These are phyloP conservation scores for Coturnix japonica DNA, from an alignment of 2,113 vertebrate species.

Conservation along the genomic window DNA sequence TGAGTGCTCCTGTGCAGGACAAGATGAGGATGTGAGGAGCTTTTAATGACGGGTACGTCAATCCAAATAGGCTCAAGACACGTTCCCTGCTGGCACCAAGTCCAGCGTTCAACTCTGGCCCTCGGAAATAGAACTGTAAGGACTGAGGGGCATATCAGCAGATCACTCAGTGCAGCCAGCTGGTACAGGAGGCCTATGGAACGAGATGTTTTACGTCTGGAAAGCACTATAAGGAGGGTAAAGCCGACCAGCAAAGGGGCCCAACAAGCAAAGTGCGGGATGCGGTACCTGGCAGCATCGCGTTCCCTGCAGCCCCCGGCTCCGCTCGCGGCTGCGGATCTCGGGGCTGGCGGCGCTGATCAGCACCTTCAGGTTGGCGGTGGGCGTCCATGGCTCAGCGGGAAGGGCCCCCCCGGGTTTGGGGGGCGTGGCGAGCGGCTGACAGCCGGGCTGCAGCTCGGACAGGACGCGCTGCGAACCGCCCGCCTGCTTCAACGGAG, in stretches of 20 bases:
- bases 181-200: neutral
- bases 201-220: neutral
- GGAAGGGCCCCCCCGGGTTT: conserved; percentile 80
- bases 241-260: too few relatives aligned
- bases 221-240: too few relatives aligned
- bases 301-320: neutral
- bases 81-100: neutral
- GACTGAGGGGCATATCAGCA: too few relatives aligned
- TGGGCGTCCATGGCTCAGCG: conserved; percentile 95
- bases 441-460: conserved; percentile 74
- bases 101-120: neutral
- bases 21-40: neutral
- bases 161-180: too few relatives aligned
- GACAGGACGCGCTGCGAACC: conserved; percentile 37
- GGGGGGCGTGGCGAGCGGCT: conserved; percentile 87
- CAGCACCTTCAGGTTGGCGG: conserved; percentile 96
- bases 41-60: too few relatives aligned
- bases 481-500: conserved; percentile 73
- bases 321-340: conserved; percentile 91
- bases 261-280: too few relatives aligned
- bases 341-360: conserved; percentile 95
- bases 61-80: neutral
- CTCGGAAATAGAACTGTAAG: neutral
- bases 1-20: conserved; percentile 81
- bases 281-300: neutral